Evolutionary conservation across 92 coral and sea anemone species (phyloP), one percentile per base, ranked within the genome.

Genomic region (Epizoanthus fatuus): DNA sequence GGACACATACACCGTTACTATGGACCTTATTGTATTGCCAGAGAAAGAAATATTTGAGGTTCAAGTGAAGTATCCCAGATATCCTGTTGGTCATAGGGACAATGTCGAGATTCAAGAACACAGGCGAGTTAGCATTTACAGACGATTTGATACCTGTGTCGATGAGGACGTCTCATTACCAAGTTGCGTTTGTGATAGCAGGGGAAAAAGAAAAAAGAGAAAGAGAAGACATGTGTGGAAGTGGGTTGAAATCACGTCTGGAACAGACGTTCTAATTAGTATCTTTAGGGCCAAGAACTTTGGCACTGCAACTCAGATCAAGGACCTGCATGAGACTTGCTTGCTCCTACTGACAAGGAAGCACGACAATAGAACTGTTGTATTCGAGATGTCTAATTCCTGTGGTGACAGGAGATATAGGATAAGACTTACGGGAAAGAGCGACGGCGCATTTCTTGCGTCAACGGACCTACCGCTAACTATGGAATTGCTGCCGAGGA

Each of bases 1-100:
- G n/a, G 71, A 71, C 13, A 72, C 63, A 12, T 88, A 89, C 59
- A 75, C 95, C 2, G 85, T 95, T 22, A 96, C 99, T 4, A 94
- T 96, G 98, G 99, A 96, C 45, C 51, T 96, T 20, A 84, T 92
- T 5, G 98, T 96, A 6, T 83, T 81, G 4, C 99, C 99, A 69
- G 84, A 63, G 40, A 72, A 75, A 19, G 96, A 93, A 67, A 93
- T 92, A 65, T 96, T 96, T 63, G 96, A 94, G 86, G 91, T 89
- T 29, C 98, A 94, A 69, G 78, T 93, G 51, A 95, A 57, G 40
- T 93, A 91, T 65, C 82, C 86, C 10, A 68, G 49, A 25, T 72
- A 66, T n/a, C 54, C 73, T 19, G 63, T 53, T 9, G 49, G 58
- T 13, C 64, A 69, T 42, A 75, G 64, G 6, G 86, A 72, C 37